Evolutionary conservation across 2,888 invertebrate genomes (phyloP).

Genomic region (Temnothorax ravouxi): DNA sequence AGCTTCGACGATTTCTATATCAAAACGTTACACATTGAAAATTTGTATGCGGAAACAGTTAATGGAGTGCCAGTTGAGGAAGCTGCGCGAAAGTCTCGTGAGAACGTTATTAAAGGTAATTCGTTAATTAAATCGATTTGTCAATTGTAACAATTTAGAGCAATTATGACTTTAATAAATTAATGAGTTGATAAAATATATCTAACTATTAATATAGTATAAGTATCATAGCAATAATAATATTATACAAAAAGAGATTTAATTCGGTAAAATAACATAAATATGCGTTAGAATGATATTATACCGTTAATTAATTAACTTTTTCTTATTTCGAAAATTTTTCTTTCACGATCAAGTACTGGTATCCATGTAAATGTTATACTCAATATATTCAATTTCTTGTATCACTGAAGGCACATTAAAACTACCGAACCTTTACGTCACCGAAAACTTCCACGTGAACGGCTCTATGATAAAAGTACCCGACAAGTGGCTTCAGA

Average conservation of each 20-base stretch:
- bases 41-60: conserved; percentile 74
- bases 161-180: conserved; percentile 10
- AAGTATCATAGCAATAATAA: background rate
- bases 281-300: background rate
- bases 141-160: background rate
- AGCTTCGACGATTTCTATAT: conserved; percentile 69
- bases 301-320: background rate
- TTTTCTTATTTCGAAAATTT: background rate
- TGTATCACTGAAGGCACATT: conserved; percentile 73
- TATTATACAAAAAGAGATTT: background rate
- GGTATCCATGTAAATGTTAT: background rate
- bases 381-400: conserved; percentile 20
- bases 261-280: background rate
- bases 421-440: conserved; percentile 69
- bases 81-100: conserved; percentile 77
- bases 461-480: conserved; percentile 42
- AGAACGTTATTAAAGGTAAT: conserved; percentile 80
- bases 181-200: background rate
- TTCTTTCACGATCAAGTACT: background rate
- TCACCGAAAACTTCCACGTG: conserved; percentile 77
- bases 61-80: conserved; percentile 76
- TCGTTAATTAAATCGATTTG: background rate
- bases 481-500: conserved; percentile 66
- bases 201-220: background rate
- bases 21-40: conserved; percentile 68